Evolutionary conservation across 2,888 invertebrate genomes (phyloP).

Genomic region (Neoaliturus tenellus): DNA sequence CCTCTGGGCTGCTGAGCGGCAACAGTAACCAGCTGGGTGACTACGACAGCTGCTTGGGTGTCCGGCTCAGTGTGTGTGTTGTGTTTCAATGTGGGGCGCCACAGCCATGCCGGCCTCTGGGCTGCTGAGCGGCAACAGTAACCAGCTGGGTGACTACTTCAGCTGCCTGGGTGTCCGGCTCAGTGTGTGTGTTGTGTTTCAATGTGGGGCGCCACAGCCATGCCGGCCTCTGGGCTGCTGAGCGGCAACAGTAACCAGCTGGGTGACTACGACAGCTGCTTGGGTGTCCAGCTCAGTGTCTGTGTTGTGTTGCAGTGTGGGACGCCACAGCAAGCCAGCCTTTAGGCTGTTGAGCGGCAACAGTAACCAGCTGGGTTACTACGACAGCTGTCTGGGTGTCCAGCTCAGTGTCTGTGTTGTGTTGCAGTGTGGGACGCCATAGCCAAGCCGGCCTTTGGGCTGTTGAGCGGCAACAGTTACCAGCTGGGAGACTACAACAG

Average conservation of each 20-base stretch:
- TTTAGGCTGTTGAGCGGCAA: conserved; percentile 50
- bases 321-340: conserved; percentile 53
- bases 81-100: conserved; percentile 51
- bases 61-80: too few species aligned
- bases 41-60: too few species aligned
- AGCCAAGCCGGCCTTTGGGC: too few species aligned
- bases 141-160: conserved; percentile 54
- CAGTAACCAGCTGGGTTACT: conserved; percentile 51
- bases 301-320: conserved; percentile 42
- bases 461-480: too few species aligned
- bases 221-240: conserved; percentile 39
- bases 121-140: conserved; percentile 47
- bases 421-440: too few species aligned
- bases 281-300: not conserved
- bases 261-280: conserved; percentile 55
- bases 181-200: conserved; percentile 8
- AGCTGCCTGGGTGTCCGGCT: conserved; percentile 40
- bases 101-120: conserved; percentile 50
- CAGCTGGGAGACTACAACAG: too few species aligned
- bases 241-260: conserved; percentile 50
- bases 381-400: conserved; percentile 50
- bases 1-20: too few species aligned
- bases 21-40: too few species aligned
- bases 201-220: conserved; percentile 56
- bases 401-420: too few species aligned